A percentile compares a stretch with the other conserved stretches of the same genome.
Conservation (phyloP, 2,888 invertebrate species). For the Cenopis cana region DNA sequence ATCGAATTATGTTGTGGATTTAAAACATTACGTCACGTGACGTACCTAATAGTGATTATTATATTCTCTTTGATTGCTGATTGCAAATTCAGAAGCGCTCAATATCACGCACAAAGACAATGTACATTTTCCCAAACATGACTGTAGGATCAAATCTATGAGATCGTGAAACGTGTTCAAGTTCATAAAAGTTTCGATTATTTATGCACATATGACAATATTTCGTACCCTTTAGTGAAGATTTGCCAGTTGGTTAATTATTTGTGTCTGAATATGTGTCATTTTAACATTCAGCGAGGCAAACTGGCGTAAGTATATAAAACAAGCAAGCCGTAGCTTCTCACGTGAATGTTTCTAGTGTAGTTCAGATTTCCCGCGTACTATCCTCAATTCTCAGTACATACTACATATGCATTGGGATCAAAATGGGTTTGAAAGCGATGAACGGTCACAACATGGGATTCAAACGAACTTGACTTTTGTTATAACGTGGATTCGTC, state of each 20-base stretch:
- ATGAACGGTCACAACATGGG: slow-evolving; percentile 9
- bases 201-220: too few species aligned
- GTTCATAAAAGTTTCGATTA: not conserved
- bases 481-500: slow-evolving; percentile 31
- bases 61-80: too few species aligned
- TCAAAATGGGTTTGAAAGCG: slow-evolving; percentile 11
- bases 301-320: slow-evolving; percentile 17
- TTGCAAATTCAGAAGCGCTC: too few species aligned
- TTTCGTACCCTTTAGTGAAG: not conserved
- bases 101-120: not conserved
- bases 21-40: too few species aligned
- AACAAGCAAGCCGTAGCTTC: slow-evolving; percentile 25
- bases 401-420: slow-evolving; percentile 12
- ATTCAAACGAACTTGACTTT: slow-evolving; percentile 31
- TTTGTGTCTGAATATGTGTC: slow-evolving; percentile 3
- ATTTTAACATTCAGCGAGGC: slow-evolving; percentile 10
- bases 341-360: slow-evolving; percentile 11
- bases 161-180: too few species aligned
- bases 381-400: not conserved
- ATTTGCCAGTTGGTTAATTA: not conserved
- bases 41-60: too few species aligned
- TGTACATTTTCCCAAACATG: not conserved
- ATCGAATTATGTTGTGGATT: too few species aligned
- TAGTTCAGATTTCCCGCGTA: not conserved
- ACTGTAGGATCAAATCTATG: too few species aligned